Evolutionary conservation across 1,140 invertebrate species (phyloP).

Genomic region (Drosophila sp.): DNA sequence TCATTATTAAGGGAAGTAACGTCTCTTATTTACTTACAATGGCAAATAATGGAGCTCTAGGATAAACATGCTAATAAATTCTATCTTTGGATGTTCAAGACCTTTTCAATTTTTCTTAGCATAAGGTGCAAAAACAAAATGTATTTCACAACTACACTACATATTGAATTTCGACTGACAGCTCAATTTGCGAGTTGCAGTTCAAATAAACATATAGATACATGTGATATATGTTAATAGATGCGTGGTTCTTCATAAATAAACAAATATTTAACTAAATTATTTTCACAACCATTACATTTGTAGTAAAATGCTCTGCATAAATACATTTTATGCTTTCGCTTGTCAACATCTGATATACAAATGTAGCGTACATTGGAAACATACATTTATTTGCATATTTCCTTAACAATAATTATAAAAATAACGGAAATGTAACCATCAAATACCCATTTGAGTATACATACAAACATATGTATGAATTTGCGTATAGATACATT

Average conservation of each 20-base stretch:
- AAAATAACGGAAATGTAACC: conserved; percentile 15
- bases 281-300: background rate
- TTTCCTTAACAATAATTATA: background rate
- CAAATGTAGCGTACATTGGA: no score
- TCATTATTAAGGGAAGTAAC: no score
- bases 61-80: no score
- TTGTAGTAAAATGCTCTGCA: background rate
- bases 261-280: background rate
- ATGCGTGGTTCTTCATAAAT: background rate
- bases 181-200: background rate
- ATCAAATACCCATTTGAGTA: conserved; percentile 4
- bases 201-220: background rate
- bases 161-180: background rate
- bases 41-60: no score
- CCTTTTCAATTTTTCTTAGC: no score
- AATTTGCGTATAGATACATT: background rate
- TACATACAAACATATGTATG: background rate
- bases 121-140: no score
- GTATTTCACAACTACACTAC: background rate
- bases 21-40: no score
- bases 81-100: no score
- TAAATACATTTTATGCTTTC: background rate
- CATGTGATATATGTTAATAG: background rate
- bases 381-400: background rate
- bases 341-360: no score